Evolutionary conservation across 1,140 invertebrate genomes (phyloP), one percentile per base, ranked within the genome.

Genomic region (Calycopis cecrops): DNA sequence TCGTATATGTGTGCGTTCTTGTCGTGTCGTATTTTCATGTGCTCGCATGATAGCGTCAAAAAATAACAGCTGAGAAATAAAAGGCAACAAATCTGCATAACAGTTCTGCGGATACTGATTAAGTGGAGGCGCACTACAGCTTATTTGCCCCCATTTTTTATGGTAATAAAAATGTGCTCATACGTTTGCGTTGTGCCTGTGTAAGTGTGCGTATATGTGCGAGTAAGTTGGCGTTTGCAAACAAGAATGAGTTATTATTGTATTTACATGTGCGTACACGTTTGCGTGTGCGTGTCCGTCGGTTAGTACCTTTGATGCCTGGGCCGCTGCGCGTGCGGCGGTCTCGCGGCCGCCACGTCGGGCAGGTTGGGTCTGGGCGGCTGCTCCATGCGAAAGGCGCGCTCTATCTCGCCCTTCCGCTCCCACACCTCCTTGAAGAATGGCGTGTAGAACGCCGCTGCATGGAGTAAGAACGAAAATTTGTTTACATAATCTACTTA

Each of bases 391-490:
- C 96, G 93, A 84, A 98, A 95, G 1, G 95, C 95, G 76, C 96
- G 94, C 76, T 98, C 97, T 55, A 98, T 97, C 87, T 98, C 95
- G 34, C 95, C 95, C 69, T 98, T 98, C 68, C 96, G 95, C 70
- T 98, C 96, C 96, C 96, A 98, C 11, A 97, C 96, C 84, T 97
- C 95, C 80, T 97, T 96, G 86, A 99, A 97, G 88, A 99, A 99
- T 50, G 96, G 96, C 47, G 95, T 96, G 81, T 97, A 99, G 85
- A 97, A 97, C 38, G 96, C 95, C 73, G 96, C 96, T 97, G 21
- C 21, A 28, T 6, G 82, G 3, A 91, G 60, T 35, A 62, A 14
- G 11, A 38, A 51, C 50, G 10, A 49, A 37, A 4, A 34, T 3
- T 12, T n/a, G 38, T 52, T 38, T 9, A 12, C 18, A 11, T 52